These are phyloP conservation scores for Linyphia triangularis DNA, from an alignment of 2,888 invertebrate species.

Conservation along the genomic window DNA sequence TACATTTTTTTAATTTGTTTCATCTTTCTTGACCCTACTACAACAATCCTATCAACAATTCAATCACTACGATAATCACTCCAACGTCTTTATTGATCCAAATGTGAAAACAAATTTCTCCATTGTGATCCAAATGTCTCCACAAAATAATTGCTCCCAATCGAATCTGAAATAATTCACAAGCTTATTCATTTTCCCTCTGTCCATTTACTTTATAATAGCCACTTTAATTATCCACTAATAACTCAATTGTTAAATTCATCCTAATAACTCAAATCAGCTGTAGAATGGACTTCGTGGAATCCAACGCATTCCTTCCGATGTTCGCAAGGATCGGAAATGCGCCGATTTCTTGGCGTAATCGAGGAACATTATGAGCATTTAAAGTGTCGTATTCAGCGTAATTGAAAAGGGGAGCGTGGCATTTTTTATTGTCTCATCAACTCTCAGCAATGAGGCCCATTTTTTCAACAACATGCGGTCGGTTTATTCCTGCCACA, in stretches of 20 bases:
- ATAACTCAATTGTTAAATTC: too few relatives aligned
- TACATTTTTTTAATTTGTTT: too few relatives aligned
- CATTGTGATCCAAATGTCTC: too few relatives aligned
- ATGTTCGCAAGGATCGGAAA: neutral
- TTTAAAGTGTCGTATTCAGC: conserved; percentile 57
- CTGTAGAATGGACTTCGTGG: neutral
- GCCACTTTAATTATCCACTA: neutral
- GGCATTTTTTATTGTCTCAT: conserved; percentile 4
- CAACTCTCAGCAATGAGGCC: neutral
- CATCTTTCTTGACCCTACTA: too few relatives aligned
- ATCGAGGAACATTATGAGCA: conserved; percentile 34
- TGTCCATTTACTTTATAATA: neutral
- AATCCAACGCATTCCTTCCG: neutral
- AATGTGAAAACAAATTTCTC: neutral
- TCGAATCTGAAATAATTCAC: neutral
- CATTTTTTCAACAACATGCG: neutral
- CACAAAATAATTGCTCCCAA: too few relatives aligned
- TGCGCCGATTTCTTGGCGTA: conserved; percentile 22
- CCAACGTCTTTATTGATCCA: too few relatives aligned
- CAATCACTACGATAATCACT: too few relatives aligned
- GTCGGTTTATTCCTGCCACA: conserved; percentile 25
- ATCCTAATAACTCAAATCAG: neutral
- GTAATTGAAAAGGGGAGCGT: conserved; percentile 21
- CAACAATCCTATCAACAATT: too few relatives aligned
- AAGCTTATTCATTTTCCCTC: neutral